Base-by-base conservation (phyloP, 2,888 invertebrate genomes). In the Tetragnatha montana region DNA sequence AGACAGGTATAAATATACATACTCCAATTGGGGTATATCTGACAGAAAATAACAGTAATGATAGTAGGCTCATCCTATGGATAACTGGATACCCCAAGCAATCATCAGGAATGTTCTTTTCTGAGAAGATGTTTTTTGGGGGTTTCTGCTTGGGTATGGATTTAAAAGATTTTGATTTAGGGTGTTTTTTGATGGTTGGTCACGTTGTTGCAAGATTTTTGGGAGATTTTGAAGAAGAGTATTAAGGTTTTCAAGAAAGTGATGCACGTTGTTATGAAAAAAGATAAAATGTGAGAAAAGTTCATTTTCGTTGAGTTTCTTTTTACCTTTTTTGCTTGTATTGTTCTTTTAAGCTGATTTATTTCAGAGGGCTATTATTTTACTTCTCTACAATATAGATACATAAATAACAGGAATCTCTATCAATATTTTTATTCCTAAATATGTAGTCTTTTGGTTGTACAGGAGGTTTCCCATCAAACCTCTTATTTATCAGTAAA, bases 151-250 rank as follows among this genome's bases (percentile, higher is more conserved):
- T 6, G 0, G 68, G 3, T n/a, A n/a, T 68, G 68, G 68, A 17
- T 68, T 14, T 19, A 17, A 47, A n/a, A 49, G 0, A 49, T 14
- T 14, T 22, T 60, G 78, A 19, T 81, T 22, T 73, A n/a, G 21
- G n/a, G 14, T 73, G 73, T 71, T 75, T 71, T 50, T 51, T 81
- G 81, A 81, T 81, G n/a, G 51, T 21, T 22, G 22, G 81, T 81
- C 81, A 81, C 81, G 81, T 7, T 81, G 50, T 21, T 8, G 14
- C 17, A 17, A 19, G 10, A 17, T 22, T 50, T 73, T 81, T 81
- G 8, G 6, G 81, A 19, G 21, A 50, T 17, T 81, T 73, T 14
- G 22, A 78, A 14, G 51, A 2, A 60, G 17, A 12, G 19, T 51
- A 19, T 60, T 35, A 2, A 35, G 4, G 35, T 35, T 35, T 35